phyloP scores from a whole-genome alignment of 2,888 invertebrate genomes.

The Leptothorax acervorum region DNA sequence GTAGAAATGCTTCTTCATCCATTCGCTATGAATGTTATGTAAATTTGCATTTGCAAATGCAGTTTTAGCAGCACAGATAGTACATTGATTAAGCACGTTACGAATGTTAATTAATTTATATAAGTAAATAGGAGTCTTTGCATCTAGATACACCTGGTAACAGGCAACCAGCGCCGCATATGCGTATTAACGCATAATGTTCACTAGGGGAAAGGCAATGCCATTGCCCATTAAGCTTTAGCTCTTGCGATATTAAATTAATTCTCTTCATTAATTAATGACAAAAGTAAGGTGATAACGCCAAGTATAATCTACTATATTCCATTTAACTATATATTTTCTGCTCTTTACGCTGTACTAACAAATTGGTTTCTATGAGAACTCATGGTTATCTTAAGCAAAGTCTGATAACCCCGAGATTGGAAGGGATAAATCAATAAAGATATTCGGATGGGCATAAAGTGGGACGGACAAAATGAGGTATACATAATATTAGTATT shows the following conservation, averaged over 20 bases:
- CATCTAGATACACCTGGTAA: conserved; percentile 13
- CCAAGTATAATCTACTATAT: background rate
- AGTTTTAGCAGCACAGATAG: background rate
- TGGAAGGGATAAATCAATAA: background rate
- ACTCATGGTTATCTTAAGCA: background rate
- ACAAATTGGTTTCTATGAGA: background rate
- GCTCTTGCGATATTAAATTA: background rate
- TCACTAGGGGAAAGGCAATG: background rate
- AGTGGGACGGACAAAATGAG: background rate
- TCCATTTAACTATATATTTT: background rate
- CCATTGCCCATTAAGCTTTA: background rate
- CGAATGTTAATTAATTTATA: conserved; percentile 17
- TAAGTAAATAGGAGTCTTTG: background rate
- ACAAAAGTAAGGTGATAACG: background rate
- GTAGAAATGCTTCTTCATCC: background rate
- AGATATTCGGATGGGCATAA: background rate
- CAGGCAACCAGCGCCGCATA: conserved; percentile 18
- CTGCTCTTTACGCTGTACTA: background rate
- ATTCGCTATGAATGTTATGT: background rate
- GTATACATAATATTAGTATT: conserved; percentile 6
- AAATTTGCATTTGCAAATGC: background rate
- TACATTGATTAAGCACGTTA: background rate
- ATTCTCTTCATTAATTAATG: background rate
- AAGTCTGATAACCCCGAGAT: background rate
- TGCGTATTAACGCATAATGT: conserved; percentile 14